Percentiles rank a stretch among this genome's conserved stretches.
These are phyloP conservation scores for Falco columbarius DNA, from an alignment of 2,797 vertebrate species.

Conservation along the genomic window DNA sequence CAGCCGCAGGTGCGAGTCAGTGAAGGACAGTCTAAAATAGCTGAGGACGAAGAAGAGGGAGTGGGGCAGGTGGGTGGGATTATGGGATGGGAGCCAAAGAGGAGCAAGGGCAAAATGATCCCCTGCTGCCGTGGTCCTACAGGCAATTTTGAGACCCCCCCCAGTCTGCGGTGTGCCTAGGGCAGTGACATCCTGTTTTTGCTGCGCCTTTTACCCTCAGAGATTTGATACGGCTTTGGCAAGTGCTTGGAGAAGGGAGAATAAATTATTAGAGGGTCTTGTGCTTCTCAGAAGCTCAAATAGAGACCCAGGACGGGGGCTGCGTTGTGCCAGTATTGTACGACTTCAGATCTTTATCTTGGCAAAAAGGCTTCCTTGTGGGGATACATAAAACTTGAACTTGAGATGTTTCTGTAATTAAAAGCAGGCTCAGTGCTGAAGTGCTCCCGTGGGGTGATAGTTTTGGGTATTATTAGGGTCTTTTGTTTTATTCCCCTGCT, in stretches of 20 bases:
- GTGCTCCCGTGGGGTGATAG: conserved; percentile 44
- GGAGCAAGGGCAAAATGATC: not conserved
- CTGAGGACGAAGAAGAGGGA: not conserved
- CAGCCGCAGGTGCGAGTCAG: accelerated
- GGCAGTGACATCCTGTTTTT: not conserved
- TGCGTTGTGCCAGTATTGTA: conserved; percentile 5
- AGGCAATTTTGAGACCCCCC: not conserved
- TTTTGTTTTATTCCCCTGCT: conserved; percentile 36
- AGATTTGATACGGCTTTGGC: not conserved
- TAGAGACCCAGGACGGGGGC: not conserved
- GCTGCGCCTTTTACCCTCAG: not conserved
- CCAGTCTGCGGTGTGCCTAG: accelerated
- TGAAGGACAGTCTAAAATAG: not conserved
- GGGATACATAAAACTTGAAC: not conserved
- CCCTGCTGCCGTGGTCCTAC: accelerated
- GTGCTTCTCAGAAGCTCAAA: not conserved
- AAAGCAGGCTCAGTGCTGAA: conserved; percentile 37
- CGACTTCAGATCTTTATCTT: conserved; percentile 47
- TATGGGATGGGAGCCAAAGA: not conserved
- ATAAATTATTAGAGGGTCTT: not conserved
- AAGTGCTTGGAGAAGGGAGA: not conserved
- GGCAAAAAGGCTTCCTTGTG: conserved; percentile 29
- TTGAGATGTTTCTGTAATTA: conserved; percentile 22
- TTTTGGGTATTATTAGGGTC: conserved; percentile 40
- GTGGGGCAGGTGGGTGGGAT: accelerated